Percentiles rank a stretch among this genome's conserved stretches.
Conservation (phyloP, 1,140 invertebrate genomes). For the Zaprionus africanus region DNA sequence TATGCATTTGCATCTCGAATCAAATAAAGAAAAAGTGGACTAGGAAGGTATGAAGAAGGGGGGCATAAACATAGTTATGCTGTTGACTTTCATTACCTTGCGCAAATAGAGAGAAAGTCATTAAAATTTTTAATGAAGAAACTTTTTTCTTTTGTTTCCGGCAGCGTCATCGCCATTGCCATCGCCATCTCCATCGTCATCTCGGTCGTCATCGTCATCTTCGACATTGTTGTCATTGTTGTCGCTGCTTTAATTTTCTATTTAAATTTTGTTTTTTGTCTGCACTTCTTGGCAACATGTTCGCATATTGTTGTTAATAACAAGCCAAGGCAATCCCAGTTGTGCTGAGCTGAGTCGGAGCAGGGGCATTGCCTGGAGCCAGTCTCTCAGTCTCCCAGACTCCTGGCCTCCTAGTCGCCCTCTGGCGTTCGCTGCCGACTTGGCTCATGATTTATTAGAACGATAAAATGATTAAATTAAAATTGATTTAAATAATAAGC, state of each 20-base stretch:
- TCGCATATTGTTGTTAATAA: slow-evolving; percentile 74
- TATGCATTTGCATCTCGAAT: slow-evolving; percentile 59
- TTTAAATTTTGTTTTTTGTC: slow-evolving; percentile 79
- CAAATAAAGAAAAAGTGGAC: slow-evolving; percentile 16
- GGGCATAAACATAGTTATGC: slow-evolving; percentile 66
- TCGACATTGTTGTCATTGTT: slow-evolving; percentile 40
- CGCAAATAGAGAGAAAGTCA: slow-evolving; percentile 78
- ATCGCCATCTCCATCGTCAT: slow-evolving; percentile 17
- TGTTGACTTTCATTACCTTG: slow-evolving; percentile 81
- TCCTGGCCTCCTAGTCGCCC: background rate
- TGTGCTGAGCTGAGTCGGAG: background rate
- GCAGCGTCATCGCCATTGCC: slow-evolving; percentile 34
- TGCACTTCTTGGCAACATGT: slow-evolving; percentile 47
- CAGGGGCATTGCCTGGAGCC: slow-evolving; percentile 6
- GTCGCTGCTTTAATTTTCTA: slow-evolving; percentile 66
- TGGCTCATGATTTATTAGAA: slow-evolving; percentile 74
- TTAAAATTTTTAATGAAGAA: slow-evolving; percentile 82
- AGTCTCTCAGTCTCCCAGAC: background rate
- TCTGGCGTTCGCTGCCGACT: slow-evolving; percentile 15
- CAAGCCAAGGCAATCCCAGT: slow-evolving; percentile 39
- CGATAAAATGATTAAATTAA: slow-evolving; percentile 83
- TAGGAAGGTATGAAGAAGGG: slow-evolving; percentile 30
- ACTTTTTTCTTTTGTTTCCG: slow-evolving; percentile 76
- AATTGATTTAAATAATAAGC: slow-evolving; percentile 74
- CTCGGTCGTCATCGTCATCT: slow-evolving; percentile 38